phyloP scores from a whole-genome alignment of 2,797 vertebrate species.

The Alfaro cultratus region DNA sequence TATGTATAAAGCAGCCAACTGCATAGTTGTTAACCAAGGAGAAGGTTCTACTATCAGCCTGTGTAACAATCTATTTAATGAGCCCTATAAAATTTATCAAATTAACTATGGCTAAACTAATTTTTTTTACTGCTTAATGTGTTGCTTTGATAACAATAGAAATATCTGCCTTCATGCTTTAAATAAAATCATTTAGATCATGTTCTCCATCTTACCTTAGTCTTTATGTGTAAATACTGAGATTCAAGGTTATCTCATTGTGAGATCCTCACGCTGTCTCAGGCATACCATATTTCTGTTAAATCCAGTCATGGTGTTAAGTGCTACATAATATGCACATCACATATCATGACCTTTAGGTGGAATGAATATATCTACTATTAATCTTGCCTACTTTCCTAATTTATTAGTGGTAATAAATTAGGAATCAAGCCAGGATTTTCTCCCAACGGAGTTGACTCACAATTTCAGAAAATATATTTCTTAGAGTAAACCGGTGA shows the following conservation, averaged over 20 bases:
- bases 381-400: background rate
- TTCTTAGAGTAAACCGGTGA: constrained; percentile 5
- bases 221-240: background rate
- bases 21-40: background rate
- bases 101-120: background rate
- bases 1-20: background rate
- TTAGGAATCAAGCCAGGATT: background rate
- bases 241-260: background rate
- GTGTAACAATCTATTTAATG: background rate
- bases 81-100: background rate
- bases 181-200: background rate
- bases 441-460: background rate
- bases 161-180: background rate
- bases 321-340: constrained; percentile 1
- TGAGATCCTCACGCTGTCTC: background rate
- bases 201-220: background rate
- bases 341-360: background rate
- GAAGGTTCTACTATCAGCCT: background rate
- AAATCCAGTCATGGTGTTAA: constrained; percentile 2
- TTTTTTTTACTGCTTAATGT: background rate
- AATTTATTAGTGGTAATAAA: constrained; percentile 2
- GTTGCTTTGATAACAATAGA: background rate
- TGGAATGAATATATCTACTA: background rate
- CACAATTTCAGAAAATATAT: background rate
- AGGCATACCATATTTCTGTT: background rate